Conservation (phyloP, 1,140 invertebrate species). For the Triops longicaudatus region DNA sequence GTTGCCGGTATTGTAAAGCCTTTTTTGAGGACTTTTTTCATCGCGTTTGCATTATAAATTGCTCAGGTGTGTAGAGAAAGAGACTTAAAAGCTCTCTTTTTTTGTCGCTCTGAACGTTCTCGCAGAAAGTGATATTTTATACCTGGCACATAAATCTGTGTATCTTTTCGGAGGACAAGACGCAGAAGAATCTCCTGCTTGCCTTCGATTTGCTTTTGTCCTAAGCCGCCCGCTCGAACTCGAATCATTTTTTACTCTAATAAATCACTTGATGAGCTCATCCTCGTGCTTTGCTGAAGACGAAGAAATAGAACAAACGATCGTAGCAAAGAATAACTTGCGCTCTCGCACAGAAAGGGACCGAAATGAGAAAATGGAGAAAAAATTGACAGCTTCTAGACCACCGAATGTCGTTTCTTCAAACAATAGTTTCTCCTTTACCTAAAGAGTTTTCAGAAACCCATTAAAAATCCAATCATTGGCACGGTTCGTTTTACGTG, state of each 20-base stretch:
- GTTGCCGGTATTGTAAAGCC: no score
- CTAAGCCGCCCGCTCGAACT: background rate
- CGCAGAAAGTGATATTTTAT: background rate
- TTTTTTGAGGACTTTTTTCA: background rate
- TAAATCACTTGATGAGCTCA: background rate
- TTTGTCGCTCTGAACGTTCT: background rate
- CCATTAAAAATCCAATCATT: no score
- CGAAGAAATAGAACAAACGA: background rate
- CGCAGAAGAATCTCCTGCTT: no score
- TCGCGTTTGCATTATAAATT: background rate
- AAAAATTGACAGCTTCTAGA: no score
- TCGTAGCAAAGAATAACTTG: no score
- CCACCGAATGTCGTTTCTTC: no score
- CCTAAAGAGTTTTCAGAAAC: no score
- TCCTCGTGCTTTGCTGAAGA: background rate
- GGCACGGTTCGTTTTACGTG: no score
- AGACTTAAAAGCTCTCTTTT: background rate
- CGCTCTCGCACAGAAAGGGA: no score
- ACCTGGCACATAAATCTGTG: background rate
- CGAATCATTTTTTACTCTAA: background rate
- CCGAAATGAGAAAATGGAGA: no score
- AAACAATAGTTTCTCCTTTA: no score
- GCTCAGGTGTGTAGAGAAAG: conserved; percentile 11
- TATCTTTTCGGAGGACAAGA: background rate
- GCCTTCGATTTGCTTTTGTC: background rate